Base-by-base conservation (phyloP, 2,888 invertebrate species). In the Autographa gamma region DNA sequence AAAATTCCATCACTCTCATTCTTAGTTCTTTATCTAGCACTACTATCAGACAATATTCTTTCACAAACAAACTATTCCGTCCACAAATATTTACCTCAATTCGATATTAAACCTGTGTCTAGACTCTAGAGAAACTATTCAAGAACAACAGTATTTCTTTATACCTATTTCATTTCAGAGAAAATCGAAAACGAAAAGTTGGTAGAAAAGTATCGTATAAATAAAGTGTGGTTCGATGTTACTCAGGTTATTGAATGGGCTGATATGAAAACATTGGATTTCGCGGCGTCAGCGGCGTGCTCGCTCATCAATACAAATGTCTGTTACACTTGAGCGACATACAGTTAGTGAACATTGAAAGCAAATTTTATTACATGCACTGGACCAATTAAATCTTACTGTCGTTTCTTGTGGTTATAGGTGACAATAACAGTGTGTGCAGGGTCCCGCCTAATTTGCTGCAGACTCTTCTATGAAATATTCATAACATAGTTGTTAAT, bases 201-300 rank as follows among this genome's bases (percentile, higher is more conserved):
- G 18, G 32, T 41, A 3, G 62, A 64, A 73, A 79, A 81, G 62
- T 69, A 66, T 43, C 48, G 38, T 59, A 63, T 80, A 68, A 80
- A 82, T 73, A 80, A 74, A 70, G 63, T 71, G 70, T 48, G 43
- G 58, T 70, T 66, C 54, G 54, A 41, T 66, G 67, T 76, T 56
- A 72, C 65, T 74, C 74, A 65, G 69, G 64, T 79, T 79, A 84
- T 84, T 82, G 81, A 82, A 79, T 77, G 79, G 81, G 54, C 62
- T 76, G 77, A 71, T 81, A 83, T 84, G 74, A 80, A 81, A 81
- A 84, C 84, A 82, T 84, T 86, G 82, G 82, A 84, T 88, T 85
- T 86, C 74, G 68, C 78, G 64, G 77, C 75, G 80, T 85, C 85
- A 73, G 68, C 78, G 64, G 77, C 75, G 80, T 85, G 83, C 78